Percentiles rank a stretch among this genome's conserved stretches.
phyloP scores from a whole-genome alignment of 64 coral and sea anemone genomes.

The Pocillopora damicornis region DNA sequence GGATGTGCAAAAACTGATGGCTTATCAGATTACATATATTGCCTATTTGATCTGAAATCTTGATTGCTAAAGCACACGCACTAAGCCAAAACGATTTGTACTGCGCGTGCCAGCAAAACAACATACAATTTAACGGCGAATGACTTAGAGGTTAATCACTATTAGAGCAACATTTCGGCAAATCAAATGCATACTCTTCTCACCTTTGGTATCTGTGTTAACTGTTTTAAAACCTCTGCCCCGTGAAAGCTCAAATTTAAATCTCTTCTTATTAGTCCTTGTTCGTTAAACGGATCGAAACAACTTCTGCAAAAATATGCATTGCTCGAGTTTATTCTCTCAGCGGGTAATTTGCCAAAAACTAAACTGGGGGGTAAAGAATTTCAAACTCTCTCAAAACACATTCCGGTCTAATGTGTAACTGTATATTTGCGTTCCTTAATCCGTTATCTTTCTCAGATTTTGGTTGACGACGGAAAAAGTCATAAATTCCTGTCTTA shows the following conservation, averaged over 20 bases:
- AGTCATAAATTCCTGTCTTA: not conserved
- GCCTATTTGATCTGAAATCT: not conserved
- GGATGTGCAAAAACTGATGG: too few species aligned
- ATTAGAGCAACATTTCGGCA: not conserved
- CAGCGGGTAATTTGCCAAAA: not conserved
- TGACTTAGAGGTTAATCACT: not conserved
- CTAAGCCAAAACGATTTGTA: not conserved
- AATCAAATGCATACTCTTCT: not conserved
- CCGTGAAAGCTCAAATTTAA: not conserved
- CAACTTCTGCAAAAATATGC: not conserved
- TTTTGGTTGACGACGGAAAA: not conserved
- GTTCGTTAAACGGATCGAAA: not conserved
- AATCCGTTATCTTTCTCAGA: not conserved
- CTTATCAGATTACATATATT: too few species aligned
- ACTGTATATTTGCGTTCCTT: not conserved
- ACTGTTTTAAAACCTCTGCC: not conserved
- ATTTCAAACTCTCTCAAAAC: conserved; percentile 24
- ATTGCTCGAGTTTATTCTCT: conserved; percentile 4
- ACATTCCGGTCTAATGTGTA: not conserved
- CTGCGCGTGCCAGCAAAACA: not conserved
- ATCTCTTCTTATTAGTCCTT: not conserved
- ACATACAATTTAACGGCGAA: not conserved
- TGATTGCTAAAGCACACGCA: not conserved
- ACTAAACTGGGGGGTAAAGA: conserved; percentile 10
- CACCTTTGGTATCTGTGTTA: not conserved